Evolutionary conservation across 2,797 vertebrate species (phyloP).

Genomic region (Tinamus major): DNA sequence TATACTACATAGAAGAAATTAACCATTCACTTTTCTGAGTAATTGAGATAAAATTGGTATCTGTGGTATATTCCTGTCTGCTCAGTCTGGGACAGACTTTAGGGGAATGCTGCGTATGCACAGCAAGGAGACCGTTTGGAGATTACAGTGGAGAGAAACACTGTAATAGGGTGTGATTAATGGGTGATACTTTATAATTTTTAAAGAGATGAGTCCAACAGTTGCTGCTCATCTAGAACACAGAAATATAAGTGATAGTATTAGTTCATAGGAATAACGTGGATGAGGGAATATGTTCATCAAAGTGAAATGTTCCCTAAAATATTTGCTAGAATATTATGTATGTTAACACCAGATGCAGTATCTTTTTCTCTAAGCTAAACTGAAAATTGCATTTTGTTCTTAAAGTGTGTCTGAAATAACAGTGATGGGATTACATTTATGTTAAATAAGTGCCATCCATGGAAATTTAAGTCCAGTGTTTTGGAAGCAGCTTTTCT

Average conservation of each 20-base stretch:
- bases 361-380: not conserved
- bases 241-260: not conserved
- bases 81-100: not conserved
- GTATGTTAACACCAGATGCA: not conserved
- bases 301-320: not conserved
- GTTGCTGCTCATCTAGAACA: not conserved
- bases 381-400: not conserved
- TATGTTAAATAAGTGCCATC: not conserved
- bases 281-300: not conserved
- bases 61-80: not conserved
- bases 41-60: not conserved
- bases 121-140: not conserved
- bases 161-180: not conserved
- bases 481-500: not conserved
- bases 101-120: rapidly evolving
- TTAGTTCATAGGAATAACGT: not conserved
- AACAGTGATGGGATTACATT: not conserved
- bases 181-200: not conserved
- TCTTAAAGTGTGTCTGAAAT: not conserved
- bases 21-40: slow-evolving; percentile 46
- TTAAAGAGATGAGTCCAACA: not conserved
- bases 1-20: not conserved
- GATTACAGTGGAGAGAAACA: not conserved
- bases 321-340: not conserved
- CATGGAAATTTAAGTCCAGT: not conserved